Conservation (phyloP, 2,113 vertebrate species). For the Anthoscopus minutus region DNA sequence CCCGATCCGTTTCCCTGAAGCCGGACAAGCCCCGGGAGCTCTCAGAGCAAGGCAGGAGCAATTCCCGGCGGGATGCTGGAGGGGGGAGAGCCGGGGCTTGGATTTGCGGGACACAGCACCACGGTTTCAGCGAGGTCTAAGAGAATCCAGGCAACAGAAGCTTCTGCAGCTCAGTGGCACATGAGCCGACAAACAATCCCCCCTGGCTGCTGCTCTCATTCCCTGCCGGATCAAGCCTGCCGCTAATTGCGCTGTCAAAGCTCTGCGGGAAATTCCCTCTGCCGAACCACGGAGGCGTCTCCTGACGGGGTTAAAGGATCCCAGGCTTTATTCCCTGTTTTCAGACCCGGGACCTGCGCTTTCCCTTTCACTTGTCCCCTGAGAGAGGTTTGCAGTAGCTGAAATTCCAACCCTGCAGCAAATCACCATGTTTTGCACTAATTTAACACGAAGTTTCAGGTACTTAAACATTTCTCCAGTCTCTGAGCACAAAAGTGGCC, state of each 20-base stretch:
- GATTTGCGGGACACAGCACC: not conserved
- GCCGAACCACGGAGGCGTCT: not conserved
- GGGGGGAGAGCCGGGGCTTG: rapidly evolving
- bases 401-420: conserved; percentile 17
- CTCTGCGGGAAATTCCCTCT: not conserved
- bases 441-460: conserved; percentile 1
- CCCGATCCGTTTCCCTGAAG: not conserved
- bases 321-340: not conserved
- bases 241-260: not conserved
- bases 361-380: not conserved
- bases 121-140: not conserved
- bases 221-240: not conserved
- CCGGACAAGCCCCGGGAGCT: rapidly evolving
- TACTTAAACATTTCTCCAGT: not conserved
- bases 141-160: rapidly evolving
- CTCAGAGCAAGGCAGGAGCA: rapidly evolving
- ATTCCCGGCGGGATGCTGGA: rapidly evolving
- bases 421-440: not conserved
- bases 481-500: not conserved
- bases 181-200: not conserved
- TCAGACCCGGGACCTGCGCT: not conserved
- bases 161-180: not conserved
- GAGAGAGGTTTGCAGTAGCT: not conserved
- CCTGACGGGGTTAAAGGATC: not conserved
- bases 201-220: rapidly evolving